Percentiles rank a stretch among this genome's conserved stretches.
Conservation (phyloP, 2,797 vertebrate species). For the Benthosema pterotum region DNA sequence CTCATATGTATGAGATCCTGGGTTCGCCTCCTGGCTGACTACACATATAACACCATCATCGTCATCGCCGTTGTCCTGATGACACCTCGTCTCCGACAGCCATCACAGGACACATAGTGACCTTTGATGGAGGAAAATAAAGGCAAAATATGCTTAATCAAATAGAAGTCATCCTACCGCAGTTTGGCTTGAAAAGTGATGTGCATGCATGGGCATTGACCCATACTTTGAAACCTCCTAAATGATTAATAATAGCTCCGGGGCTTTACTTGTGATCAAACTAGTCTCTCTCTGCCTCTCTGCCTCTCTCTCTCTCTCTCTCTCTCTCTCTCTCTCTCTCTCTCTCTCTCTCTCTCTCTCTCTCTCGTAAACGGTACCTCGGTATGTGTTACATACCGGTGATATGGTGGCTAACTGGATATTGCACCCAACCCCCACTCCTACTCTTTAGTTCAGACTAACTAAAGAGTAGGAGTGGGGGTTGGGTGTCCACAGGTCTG, state of each 20-base stretch:
- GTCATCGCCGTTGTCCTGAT: too few relatives aligned
- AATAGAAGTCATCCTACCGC: conserved; percentile 54
- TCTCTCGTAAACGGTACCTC: too few relatives aligned
- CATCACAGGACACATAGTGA: conserved; percentile 42
- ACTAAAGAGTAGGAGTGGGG: too few relatives aligned
- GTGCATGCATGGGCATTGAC: conserved; percentile 64
- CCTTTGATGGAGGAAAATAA: conserved; percentile 60
- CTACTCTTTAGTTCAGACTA: too few relatives aligned
- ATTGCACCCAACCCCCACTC: too few relatives aligned
- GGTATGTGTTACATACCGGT: too few relatives aligned
- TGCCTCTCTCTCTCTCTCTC: conserved; percentile 30
- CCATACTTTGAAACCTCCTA: conserved; percentile 64
- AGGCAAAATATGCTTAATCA: conserved; percentile 72
- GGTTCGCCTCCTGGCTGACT: too few relatives aligned
- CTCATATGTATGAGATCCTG: too few relatives aligned
- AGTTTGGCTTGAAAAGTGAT: conserved; percentile 60
- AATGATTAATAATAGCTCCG: conserved; percentile 78
- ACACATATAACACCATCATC: too few relatives aligned
- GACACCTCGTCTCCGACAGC: too few relatives aligned
- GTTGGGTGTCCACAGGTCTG: conserved; percentile 3
- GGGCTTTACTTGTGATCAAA: conserved; percentile 64
- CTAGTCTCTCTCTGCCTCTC: conserved; percentile 29
- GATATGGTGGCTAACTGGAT: too few relatives aligned
- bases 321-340: conserved; percentile 20
- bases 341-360: conserved; percentile 11